A percentile compares a stretch with the other conserved stretches of the same genome.
Evolutionary conservation across 2,797 vertebrate genomes (phyloP).

Genomic region (Scolopax rusticola): DNA sequence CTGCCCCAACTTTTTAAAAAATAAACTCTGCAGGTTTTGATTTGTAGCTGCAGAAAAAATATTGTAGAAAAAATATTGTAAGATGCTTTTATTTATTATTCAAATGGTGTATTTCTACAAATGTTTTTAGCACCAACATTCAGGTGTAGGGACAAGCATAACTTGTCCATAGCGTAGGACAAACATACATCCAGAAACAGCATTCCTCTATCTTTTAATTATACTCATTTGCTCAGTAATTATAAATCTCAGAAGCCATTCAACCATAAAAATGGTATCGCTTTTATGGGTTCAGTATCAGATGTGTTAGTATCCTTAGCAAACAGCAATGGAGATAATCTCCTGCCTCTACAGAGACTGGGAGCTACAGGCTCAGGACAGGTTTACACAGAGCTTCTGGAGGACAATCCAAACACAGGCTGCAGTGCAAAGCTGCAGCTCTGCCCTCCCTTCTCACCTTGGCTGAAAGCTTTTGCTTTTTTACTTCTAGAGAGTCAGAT

Average conservation of each 20-base stretch:
- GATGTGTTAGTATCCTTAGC: not conserved
- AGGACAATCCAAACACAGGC: not conserved
- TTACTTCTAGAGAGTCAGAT: not conserved
- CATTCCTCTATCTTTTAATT: not conserved
- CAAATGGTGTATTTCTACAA: not conserved
- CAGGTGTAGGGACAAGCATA: not conserved
- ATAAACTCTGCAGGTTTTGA: not conserved
- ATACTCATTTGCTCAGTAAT: not conserved
- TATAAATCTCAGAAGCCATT: not conserved
- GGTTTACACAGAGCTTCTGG: not conserved
- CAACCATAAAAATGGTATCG: not conserved
- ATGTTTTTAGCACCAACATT: not conserved
- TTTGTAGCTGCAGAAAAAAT: not conserved
- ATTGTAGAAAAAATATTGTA: not conserved
- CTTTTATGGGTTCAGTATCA: not conserved
- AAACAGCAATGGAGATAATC: not conserved
- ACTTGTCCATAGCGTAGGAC: not conserved
- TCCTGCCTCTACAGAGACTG: not conserved
- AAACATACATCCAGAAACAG: not conserved
- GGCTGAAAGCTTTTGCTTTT: not conserved
- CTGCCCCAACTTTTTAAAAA: not conserved
- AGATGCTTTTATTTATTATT: not conserved
- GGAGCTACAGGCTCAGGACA: not conserved
- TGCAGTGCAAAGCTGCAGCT: not conserved
- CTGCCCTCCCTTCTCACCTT: not conserved